Evolutionary conservation across 1,140 invertebrate genomes (phyloP), one percentile per base, ranked within the genome.

Genomic region (Ceratina australensis): DNA sequence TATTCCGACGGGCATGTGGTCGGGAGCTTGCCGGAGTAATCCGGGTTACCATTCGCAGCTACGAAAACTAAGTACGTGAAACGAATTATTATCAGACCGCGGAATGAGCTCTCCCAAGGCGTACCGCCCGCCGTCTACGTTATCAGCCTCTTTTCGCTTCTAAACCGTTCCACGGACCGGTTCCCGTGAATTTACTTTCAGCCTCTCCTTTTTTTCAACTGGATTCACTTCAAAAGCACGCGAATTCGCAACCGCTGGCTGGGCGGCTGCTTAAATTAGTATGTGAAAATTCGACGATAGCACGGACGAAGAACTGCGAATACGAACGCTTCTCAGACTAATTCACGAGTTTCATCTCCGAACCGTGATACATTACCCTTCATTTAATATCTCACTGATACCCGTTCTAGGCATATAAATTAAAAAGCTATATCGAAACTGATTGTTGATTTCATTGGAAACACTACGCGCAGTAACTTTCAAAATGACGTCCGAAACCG

Each of bases 61-160:
- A 73, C 75, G 72, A 79, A 74, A 82, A 83, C 76, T 79, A 76
- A 82, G 33, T 71, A 72, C 77, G 69, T 26, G 50, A 64, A 61
- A 50, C 56, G 56, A 83, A 79, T 79, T 82, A 79, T 79, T 76
- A 79, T 79, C 67, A 26, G 60, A 76, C 66, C 61, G 49, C 57
- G 42, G 60, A 76, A 71, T 61, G 13, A 50, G 68, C 22, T 78
- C 33, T 42, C 47, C 18, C 16, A 73, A 54, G 59, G 50, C 22
- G 28, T 42, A n/a, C 16, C 28, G 26, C 24, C 24, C 15, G 64
- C 13, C 50, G 24, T 42, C 54, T 20, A 20, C 49, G 49, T 24
- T 72, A 72, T 77, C 66, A 72, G 65, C 61, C 49, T 56, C 59
- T 26, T 22, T 60, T 7, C 47, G 49, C 24, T 50, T 71, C 59